Conservation (phyloP, 2,888 invertebrate genomes). For the Brassicogethes aeneus region DNA sequence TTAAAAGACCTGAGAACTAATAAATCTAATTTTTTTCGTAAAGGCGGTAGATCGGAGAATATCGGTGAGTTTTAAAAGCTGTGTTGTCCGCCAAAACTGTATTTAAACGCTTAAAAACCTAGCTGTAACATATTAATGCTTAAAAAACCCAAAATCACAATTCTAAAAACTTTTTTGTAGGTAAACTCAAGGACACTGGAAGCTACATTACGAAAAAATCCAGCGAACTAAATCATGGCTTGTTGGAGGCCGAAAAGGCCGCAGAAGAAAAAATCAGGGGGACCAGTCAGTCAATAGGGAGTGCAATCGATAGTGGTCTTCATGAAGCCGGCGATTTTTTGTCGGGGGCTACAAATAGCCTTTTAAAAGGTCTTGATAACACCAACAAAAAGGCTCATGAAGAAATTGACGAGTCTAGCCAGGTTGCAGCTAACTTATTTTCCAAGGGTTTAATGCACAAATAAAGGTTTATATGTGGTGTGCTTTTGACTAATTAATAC, state of each 20-base stretch:
- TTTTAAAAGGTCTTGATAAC: conserved; percentile 8
- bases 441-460: conserved; percentile 19
- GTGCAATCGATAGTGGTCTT: conserved; percentile 12
- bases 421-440: conserved; percentile 20
- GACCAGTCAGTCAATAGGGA: conserved; percentile 13
- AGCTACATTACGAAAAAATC: conserved; percentile 15
- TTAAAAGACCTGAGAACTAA: no score
- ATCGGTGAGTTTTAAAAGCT: no score
- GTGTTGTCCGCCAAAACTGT: no score
- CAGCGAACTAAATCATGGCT: conserved; percentile 18
- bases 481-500: no score
- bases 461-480: no score
- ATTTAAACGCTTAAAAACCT: no score
- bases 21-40: no score
- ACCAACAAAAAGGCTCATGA: conserved; percentile 23
- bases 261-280: conserved; percentile 19
- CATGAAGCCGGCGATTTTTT: conserved; percentile 8
- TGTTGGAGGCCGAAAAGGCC: conserved; percentile 20
- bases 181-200: background rate
- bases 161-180: no score
- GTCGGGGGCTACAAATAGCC: background rate
- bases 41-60: no score
- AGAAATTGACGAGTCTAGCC: conserved; percentile 22
- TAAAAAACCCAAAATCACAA: no score
- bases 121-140: no score